Base-by-base conservation (phyloP, 2,888 invertebrate species). In the Malachius bipustulatus region DNA sequence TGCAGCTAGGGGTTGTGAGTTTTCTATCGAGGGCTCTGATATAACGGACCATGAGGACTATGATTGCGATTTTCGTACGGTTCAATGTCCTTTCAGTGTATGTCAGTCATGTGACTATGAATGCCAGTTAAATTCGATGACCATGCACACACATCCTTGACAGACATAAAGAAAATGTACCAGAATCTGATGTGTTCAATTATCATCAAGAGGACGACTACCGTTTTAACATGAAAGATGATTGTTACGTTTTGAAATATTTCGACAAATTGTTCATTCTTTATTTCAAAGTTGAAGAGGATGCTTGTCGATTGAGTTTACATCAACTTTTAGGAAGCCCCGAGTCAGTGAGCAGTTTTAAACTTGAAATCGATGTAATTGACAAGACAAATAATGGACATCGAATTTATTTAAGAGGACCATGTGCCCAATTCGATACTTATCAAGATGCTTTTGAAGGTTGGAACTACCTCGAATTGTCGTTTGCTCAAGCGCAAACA, bases 81-180 rank as follows among this genome's bases (percentile, higher is more conserved):
- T 43, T 13, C 10, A 36, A 4, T 52, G 52, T 38, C 46, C 48
- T 6, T 40, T 46, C 16, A 32, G 28, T 9, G 40, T 38, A 24
- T 39, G 41, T 14, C 32, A 36, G 8, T 16, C 34, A 2, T 51
- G 50, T 32, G 34, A 39, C 3, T 49, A 47, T 48, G 37, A 37
- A 30, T 43, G 48, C 13, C 36, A 39, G 12, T 24, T 39, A n/a
- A 26, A 34, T 2, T 32, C 42, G 29, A 37, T 49, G 14, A 33
- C 43, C n/a, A n/a, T n/a, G n/a, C 34, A 14, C 31, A 12, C 50
- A 51, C 36, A 28, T 40, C 9, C 37, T 37, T 35, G 13, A 24
- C 9, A 14, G 40, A 2, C 59, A 60, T 41, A 46, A 48, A 29
- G 56, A 57, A 39, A 46, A 49, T 34, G 26, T 54, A 14, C 32